Evolutionary conservation across 2,797 vertebrate genomes (phyloP), one percentile per base, ranked within the genome.

Genomic region (Hemibagrus guttatus): DNA sequence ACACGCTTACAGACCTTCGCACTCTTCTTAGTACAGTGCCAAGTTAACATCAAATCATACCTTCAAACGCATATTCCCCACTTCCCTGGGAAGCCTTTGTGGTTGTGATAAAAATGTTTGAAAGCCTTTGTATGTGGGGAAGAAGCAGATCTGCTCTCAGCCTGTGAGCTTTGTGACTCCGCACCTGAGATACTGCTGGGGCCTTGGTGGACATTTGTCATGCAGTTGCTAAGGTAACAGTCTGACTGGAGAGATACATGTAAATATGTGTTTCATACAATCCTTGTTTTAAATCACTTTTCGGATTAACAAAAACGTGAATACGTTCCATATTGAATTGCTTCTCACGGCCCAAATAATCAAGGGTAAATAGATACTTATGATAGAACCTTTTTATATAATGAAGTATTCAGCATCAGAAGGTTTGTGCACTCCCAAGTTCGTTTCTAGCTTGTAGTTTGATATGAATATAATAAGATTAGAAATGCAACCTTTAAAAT

Each of bases 211-310:
- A 88, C 90, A 91, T 93, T 92, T 95, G 92, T 93, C 88, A 93
- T 92, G 89, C 84, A 87, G 94, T 95, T 96, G 93, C 94, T 89
- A 93, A 69, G 94, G 95, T 91, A 94, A 96, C 94, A 83, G 90
- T 89, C 91, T 91, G 91, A 94, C 91, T 93, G 86, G 88, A 90
- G 86, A 68, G 68, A 86, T 89, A 82, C 85, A 91, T 84, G 75
- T 75, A 83, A 86, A 42, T 86, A 79, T 75, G 58, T 76, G 81
- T 84, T 28, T 82, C 5, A 87, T 85, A 76, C 82, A 87, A 75
- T 59, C 71, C 58, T 31, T 66, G 31, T 61, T 85, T 71, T 71
- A 58, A 83, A 84, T 74, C 46, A 76, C 16, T 23, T 28, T 54
- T 28, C 46, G 54, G 58, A 63, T 31, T 9, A 49, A 49, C 7